Conservation (phyloP, 2,888 invertebrate species). For the Polydesmus complanatus region DNA sequence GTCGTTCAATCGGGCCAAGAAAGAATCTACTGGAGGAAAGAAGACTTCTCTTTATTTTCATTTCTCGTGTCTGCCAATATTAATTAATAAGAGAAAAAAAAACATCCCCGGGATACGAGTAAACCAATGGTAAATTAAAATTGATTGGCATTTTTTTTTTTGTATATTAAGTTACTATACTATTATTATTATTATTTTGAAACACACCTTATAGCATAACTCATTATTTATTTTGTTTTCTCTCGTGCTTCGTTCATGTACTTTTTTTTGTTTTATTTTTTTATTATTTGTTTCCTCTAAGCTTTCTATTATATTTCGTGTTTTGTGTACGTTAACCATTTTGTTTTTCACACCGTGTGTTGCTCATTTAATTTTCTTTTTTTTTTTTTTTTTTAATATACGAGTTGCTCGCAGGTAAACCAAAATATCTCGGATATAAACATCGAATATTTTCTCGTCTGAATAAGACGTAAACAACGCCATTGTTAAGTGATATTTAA, state of each 20-base stretch:
- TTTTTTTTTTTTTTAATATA: background rate
- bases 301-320: background rate
- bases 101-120: background rate
- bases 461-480: too few relatives aligned
- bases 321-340: background rate
- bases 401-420: background rate
- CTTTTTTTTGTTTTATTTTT: background rate
- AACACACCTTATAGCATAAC: background rate
- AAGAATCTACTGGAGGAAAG: too few relatives aligned
- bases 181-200: background rate
- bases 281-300: background rate
- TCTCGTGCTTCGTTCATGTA: background rate
- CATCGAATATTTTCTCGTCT: background rate
- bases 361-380: background rate
- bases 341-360: background rate
- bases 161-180: background rate
- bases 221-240: background rate
- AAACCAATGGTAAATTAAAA: background rate
- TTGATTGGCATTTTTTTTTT: too few relatives aligned
- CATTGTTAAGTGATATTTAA: background rate
- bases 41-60: background rate
- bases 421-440: background rate
- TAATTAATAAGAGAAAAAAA: conserved; percentile 2
- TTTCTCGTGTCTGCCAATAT: conserved; percentile 1
- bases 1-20: too few relatives aligned